Evolutionary conservation across 2,888 invertebrate species (phyloP), one percentile per base, ranked within the genome.

Genomic region (Liodrosophila aerea): DNA sequence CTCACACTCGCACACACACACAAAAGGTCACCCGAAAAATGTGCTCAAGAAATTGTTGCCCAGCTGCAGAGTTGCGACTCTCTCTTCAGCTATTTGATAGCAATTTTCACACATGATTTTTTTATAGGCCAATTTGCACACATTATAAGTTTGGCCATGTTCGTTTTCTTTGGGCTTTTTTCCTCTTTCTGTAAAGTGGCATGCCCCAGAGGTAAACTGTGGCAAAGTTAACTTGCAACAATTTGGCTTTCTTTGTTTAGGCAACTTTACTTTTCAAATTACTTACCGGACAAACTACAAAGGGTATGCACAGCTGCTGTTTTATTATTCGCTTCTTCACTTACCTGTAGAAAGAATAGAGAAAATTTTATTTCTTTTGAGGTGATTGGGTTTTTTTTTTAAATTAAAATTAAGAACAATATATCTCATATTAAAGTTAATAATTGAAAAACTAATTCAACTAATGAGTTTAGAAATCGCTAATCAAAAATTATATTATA

Each of bases 51-150:
- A 51, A 49, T 56, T 37, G 15, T 13, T 18, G 3, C 44, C 36
- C 45, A 16, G 34, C 30, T 40, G 34, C 40, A 36, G 41, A 29
- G 54, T 45, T 16, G 22, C 31, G 43, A 34, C 34, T 52, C 41
- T 27, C 44, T 44, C 36, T 13, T 49, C 13, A 16, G 16, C 37
- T 41, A n/a, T 73, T 68, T 31, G 39, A 8, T 40, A 34, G 39
- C 9, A 68, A 76, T 62, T 76, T 74, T 77, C 76, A 78, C 76
- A 77, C 76, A 77, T 78, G 76, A 77, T 78, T 77, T 76, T 76
- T 78, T 78, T 64, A 74, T 77, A 50, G 74, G 54, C 76, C 81
- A 80, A 80, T 80, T 80, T 80, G 76, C 78, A 81, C 78, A 81
- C 81, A 80, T 80, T 81, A 80, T 76, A 76, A 78, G 71, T 76